phyloP scores from a whole-genome alignment of 2,888 invertebrate genomes.

The Calephelis perditalis region DNA sequence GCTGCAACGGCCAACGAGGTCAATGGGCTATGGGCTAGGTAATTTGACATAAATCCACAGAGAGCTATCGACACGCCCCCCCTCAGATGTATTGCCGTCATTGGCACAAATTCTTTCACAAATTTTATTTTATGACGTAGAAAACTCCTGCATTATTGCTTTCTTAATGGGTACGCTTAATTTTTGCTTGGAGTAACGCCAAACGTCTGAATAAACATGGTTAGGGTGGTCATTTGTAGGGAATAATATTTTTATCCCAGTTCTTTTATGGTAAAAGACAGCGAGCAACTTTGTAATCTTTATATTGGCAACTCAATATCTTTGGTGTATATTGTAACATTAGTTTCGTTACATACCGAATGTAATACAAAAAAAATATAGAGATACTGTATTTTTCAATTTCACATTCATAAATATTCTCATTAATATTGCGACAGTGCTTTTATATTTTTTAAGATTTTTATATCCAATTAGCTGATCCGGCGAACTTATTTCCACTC shows the following conservation, averaged over 20 bases:
- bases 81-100: constrained; percentile 46
- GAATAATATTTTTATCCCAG: neutral
- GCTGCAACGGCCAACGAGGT: constrained; percentile 47
- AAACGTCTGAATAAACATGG: constrained; percentile 19
- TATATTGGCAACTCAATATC: too few species aligned
- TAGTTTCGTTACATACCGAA: too few species aligned
- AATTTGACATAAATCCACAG: constrained; percentile 67
- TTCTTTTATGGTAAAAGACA: too few species aligned
- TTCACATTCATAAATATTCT: too few species aligned
- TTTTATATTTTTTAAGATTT: too few species aligned
- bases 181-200: constrained; percentile 29
- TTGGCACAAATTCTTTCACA: constrained; percentile 44
- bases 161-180: constrained; percentile 27
- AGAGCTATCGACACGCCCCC: constrained; percentile 55
- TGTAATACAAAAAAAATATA: too few species aligned
- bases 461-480: too few species aligned
- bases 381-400: too few species aligned
- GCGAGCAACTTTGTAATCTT: too few species aligned
- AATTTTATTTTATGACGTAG: constrained; percentile 47
- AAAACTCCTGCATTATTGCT: constrained; percentile 30
- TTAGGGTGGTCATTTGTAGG: neutral
- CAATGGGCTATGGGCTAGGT: constrained; percentile 59
- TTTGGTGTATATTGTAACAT: too few species aligned
- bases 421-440: too few species aligned
- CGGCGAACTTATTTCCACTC: too few species aligned